phyloP scores from a whole-genome alignment of 2,888 invertebrate genomes.

The Nephrotoma guestfalica region DNA sequence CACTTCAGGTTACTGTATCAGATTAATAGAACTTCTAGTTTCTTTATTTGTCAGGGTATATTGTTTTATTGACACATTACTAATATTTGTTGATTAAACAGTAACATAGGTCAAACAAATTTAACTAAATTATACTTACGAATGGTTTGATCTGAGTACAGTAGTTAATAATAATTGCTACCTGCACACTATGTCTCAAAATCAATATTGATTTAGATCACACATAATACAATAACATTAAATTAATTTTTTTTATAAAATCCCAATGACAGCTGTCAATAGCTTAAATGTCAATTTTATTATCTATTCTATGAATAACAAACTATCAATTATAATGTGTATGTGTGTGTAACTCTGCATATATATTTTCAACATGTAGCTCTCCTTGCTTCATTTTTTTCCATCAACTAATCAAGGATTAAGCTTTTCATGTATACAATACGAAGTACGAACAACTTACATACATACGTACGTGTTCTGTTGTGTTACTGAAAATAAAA shows the following conservation, averaged over 20 bases:
- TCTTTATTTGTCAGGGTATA: too few species aligned
- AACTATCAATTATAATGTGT: neutral
- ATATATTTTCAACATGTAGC: neutral
- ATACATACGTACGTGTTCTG: neutral
- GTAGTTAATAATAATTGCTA: too few species aligned
- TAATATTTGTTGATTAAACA: too few species aligned
- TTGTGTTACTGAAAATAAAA: neutral
- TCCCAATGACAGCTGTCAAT: neutral
- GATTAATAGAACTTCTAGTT: too few species aligned
- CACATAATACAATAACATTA: neutral
- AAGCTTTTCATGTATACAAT: neutral
- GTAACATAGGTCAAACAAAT: too few species aligned
- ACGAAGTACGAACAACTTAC: neutral
- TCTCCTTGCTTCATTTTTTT: neutral
- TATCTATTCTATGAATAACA: neutral
- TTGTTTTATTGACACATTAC: too few species aligned
- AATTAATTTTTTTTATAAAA: neutral
- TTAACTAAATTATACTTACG: too few species aligned
- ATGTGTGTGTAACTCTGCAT: too few species aligned
- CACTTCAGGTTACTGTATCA: too few species aligned
- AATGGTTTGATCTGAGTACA: too few species aligned
- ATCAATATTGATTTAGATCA: too few species aligned
- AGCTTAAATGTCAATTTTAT: neutral
- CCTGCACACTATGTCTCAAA: too few species aligned
- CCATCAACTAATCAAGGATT: neutral